Conservation (phyloP, 2,113 vertebrate species). For the Murina feae region DNA sequence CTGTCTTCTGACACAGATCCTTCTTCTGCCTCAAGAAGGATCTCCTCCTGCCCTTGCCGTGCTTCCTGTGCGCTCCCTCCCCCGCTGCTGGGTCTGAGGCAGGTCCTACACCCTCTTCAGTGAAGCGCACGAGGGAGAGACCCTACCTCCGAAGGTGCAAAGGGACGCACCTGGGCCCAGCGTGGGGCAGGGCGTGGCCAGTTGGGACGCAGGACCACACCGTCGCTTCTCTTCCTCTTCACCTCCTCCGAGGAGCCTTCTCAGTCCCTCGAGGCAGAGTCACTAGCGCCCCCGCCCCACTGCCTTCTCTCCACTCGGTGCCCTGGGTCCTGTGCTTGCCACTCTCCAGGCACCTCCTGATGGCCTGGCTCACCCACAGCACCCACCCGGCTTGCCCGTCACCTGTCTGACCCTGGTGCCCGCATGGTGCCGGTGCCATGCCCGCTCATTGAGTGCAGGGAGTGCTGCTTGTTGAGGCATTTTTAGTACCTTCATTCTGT, state of each 20-base stretch:
- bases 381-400: too few relatives aligned
- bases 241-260: neutral
- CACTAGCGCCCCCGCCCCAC: fast-evolving
- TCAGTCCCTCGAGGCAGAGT: too few relatives aligned
- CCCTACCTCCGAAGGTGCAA: fast-evolving
- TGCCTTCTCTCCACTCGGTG: fast-evolving
- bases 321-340: neutral
- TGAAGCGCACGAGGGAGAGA: too few relatives aligned
- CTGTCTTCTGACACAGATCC: constrained; percentile 4
- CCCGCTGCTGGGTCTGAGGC: neutral
- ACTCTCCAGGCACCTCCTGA: neutral
- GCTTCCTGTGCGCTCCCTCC: neutral
- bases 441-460: fast-evolving
- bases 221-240: too few relatives aligned
- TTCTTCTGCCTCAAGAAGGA: neutral
- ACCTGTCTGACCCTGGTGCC: fast-evolving
- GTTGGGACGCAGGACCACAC: fast-evolving
- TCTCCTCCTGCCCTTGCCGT: neutral
- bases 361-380: fast-evolving
- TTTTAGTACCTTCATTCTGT: fast-evolving
- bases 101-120: fast-evolving
- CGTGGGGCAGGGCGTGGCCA: fast-evolving
- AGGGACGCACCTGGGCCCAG: too few relatives aligned
- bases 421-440: fast-evolving
- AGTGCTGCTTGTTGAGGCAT: too few relatives aligned